Conservation (phyloP, 2,888 invertebrate genomes). For the Drosophila testacea region DNA sequence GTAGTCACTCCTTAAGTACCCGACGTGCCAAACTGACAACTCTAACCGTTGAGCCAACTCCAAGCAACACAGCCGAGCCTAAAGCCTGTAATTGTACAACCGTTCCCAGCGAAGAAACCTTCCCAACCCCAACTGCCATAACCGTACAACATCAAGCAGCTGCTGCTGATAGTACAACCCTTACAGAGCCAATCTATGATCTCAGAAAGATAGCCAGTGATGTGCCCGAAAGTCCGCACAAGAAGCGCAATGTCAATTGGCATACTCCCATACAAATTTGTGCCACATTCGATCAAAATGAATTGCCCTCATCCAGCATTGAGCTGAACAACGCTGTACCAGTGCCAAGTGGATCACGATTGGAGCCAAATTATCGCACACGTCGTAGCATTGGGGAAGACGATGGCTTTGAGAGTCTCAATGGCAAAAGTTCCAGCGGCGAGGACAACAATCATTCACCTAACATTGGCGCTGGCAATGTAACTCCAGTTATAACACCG, state of each 20-base stretch:
- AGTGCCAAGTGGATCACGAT: conserved; percentile 7
- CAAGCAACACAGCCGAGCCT: conserved; percentile 20
- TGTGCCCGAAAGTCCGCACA: conserved; percentile 63
- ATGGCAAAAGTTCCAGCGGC: conserved; percentile 91
- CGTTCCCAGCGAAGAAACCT: conserved; percentile 55
- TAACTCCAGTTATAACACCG: conserved; percentile 29
- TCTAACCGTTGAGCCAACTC: conserved; percentile 20
- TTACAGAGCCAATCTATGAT: conserved; percentile 53
- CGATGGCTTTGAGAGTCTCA: conserved; percentile 94
- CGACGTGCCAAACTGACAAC: conserved; percentile 41
- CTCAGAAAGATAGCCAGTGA: conserved; percentile 38
- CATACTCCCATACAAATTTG: conserved; percentile 84
- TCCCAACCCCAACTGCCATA: conserved; percentile 55
- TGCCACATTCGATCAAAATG: conserved; percentile 76
- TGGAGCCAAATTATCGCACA: conserved; percentile 41
- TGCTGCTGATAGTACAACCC: conserved; percentile 41
- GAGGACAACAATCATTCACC: conserved; percentile 84
- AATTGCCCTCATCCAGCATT: conserved; percentile 72
- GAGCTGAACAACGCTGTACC: conserved; percentile 9
- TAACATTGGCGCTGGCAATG: conserved; percentile 27
- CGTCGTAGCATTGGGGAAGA: conserved; percentile 87
- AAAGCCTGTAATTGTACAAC: conserved; percentile 24
- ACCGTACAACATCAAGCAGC: conserved; percentile 35
- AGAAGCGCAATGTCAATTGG: conserved; percentile 85
- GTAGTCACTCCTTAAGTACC: conserved; percentile 46